A percentile compares a stretch with the other conserved stretches of the same genome.
These are phyloP conservation scores for Drosophila pseudotalamancana DNA, from an alignment of 2,888 invertebrate species.

Conservation along the genomic window DNA sequence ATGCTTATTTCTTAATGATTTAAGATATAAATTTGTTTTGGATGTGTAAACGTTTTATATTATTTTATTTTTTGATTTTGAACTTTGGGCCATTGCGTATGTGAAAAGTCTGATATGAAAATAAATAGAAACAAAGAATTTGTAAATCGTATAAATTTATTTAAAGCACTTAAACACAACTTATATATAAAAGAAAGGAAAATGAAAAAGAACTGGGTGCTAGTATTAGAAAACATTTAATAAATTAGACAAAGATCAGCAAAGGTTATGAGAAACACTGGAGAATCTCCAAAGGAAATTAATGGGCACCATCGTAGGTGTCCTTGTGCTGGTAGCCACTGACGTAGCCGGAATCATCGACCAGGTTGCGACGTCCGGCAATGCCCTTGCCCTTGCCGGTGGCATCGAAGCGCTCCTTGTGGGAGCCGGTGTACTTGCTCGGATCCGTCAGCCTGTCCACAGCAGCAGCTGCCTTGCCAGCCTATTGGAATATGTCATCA, in stretches of 20 bases:
- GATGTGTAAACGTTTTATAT: constrained; percentile 39
- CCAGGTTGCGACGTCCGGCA: constrained; percentile 91
- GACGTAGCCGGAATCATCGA: constrained; percentile 92
- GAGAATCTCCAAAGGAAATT: constrained; percentile 33
- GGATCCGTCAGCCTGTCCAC: constrained; percentile 92
- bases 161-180: constrained; percentile 72
- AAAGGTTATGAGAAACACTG: constrained; percentile 30
- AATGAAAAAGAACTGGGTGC: constrained; percentile 50
- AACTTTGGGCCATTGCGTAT: constrained; percentile 65
- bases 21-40: constrained; percentile 45
- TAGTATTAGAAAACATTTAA: constrained; percentile 38
- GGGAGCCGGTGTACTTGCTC: constrained; percentile 94
- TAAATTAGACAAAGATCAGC: constrained; percentile 41
- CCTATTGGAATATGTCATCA: too few relatives aligned
- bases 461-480: constrained; percentile 84
- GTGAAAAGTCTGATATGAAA: constrained; percentile 24
- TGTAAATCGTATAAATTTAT: constrained; percentile 42
- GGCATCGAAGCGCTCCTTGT: constrained; percentile 93
- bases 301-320: constrained; percentile 88
- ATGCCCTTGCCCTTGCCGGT: constrained; percentile 94
- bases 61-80: constrained; percentile 40
- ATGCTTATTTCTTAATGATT: constrained; percentile 26
- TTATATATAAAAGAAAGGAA: constrained; percentile 53
- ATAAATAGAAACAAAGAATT: constrained; percentile 14
- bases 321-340: constrained; percentile 93